Base-by-base conservation (phyloP, 2,888 invertebrate species). In the Tipula helvola region DNA sequence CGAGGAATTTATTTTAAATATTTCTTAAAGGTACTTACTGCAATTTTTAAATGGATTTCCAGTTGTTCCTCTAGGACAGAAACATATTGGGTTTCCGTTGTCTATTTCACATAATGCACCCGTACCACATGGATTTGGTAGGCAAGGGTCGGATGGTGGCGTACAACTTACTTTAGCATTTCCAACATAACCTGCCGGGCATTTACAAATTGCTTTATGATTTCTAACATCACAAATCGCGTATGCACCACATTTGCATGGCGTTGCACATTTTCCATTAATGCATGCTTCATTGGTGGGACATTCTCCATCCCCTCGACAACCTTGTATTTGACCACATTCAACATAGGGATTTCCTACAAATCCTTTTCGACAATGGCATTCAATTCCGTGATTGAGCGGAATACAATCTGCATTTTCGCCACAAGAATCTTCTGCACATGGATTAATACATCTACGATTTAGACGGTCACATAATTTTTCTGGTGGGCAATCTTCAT, bases 1-100 rank as follows among this genome's bases (percentile, higher is more conserved):
- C 1, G 36, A 28, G 3, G 42, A 39, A 84, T 86, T 57, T 57
- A 18, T n/a, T 57, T 28, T n/a, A 87, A 85, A 10, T 41, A 86
- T 42, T 44, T 8, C 86, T 86, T 39, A 86, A 52, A 16, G 71
- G 88, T 91, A 96, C 96, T 94, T 94, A 97, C 97, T 96, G 94
- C 97, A 97, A 92, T 95, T 96, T 90, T 95, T 94, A 90, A 97
- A 97, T 83, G 97, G 97, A 93, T 97, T 97, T 91, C 97, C 97
- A 3, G 97, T 97, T 88, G 96, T 92, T 88, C 97, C 97, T 91
- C 96, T 96, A 0, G 97, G 97, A 90, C 97, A 97, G 92, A 94
- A 96, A 90, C 97, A 98, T 88, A 97, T 96, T 2, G 97, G 97
- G 90, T 95, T 96, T 86, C 96, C 97, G 89, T 95, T 94, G 89